Base-by-base conservation (phyloP, 2,888 invertebrate genomes). In the Nowickia ferox region DNA sequence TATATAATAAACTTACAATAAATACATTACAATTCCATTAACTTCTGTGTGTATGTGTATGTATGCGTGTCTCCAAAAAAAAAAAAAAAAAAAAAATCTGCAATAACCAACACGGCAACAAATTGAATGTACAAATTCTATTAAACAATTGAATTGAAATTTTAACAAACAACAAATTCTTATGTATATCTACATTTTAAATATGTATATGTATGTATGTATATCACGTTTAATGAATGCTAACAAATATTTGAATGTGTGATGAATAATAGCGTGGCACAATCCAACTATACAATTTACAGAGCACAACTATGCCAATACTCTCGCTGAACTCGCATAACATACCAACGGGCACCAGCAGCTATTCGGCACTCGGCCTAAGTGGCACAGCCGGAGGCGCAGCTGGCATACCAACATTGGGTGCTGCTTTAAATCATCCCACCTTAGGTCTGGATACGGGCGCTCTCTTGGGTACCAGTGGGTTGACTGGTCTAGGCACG, bases 221-320 rank as follows among this genome's bases (percentile, higher is more conserved):
- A 46, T 53, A 30, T 53, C 19, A 42, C 42, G 40, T 40, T 38
- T 51, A 13, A 40, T 44, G 61, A 72, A 48, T 79, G 78, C 65
- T 76, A 74, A 13, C 17, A 68, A 66, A 42, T 30, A 17, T 44
- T 46, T 42, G 13, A 72, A 51, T 68, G 22, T 40, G 61, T 76
- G 30, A 71, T 53, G 15, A 89, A 83, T 87, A 89, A 89, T 89
- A 92, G 92, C 91, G 92, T 89, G 92, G 92, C 91, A 92, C 92
- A 91, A 92, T 92, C 91, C 92, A 92, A 92, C 92, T 92, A 89
- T 92, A 92, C 90, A 92, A 92, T 92, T 95, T 94, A 90, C 95
- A 95, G 93, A 95, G 95, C 93, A 95, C 94, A 93, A 95, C 95
- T 87, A 95, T 95, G 95, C 95, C 95, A 87, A 92, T 92, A 89